A percentile compares a stretch with the other conserved stretches of the same genome.
Evolutionary conservation across 1,140 invertebrate species (phyloP).

Genomic region (Drosophila grimshawi): DNA sequence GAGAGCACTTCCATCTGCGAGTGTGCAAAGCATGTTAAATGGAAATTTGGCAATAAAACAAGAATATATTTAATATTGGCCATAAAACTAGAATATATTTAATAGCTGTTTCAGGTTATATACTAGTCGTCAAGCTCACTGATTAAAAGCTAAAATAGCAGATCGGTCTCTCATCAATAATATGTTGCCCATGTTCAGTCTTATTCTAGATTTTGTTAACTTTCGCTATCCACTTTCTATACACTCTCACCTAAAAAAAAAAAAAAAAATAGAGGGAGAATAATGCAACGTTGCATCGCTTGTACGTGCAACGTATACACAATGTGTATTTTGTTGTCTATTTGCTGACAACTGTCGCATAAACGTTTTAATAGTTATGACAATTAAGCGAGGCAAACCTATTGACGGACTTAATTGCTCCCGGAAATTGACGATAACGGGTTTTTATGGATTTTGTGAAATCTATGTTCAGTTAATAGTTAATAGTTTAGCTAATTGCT

Average conservation of each 20-base stretch:
- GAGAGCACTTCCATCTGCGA: no score
- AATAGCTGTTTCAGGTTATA: no score
- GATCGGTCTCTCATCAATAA: no score
- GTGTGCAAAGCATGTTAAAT: no score
- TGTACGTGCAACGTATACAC: constrained; percentile 26
- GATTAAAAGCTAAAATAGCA: no score
- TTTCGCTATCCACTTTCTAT: neutral
- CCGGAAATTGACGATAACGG: constrained; percentile 13
- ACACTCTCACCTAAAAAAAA: neutral
- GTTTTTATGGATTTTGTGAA: constrained; percentile 12
- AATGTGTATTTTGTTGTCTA: constrained; percentile 8
- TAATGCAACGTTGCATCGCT: constrained; percentile 1
- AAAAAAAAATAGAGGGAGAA: no score
- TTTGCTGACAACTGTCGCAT: constrained; percentile 14
- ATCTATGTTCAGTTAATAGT: neutral
- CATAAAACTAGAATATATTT: no score
- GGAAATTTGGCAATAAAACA: no score
- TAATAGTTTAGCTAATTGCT: neutral
- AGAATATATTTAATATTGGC: no score
- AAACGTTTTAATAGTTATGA: constrained; percentile 27
- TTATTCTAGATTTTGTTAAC: neutral
- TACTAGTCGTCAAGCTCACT: no score
- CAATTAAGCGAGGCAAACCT: constrained; percentile 10
- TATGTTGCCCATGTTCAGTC: no score
- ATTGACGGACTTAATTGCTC: constrained; percentile 10